These are phyloP conservation scores for Pachyramphus minor DNA, from an alignment of 2,113 vertebrate species.

Conservation along the genomic window DNA sequence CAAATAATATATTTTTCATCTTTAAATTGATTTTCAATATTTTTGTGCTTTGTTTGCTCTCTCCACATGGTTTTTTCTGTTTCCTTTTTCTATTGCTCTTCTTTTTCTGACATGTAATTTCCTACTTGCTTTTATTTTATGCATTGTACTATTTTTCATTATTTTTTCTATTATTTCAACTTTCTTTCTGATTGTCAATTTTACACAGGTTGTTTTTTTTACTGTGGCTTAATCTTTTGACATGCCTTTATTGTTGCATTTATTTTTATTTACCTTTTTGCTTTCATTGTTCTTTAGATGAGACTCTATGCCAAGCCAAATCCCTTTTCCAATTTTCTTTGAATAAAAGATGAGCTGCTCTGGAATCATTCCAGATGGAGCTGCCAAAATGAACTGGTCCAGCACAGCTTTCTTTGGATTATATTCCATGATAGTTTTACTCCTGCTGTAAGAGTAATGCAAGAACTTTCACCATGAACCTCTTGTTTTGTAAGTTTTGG, in stretches of 20 bases:
- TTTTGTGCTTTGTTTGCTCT: constrained; percentile 40
- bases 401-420: constrained; percentile 27
- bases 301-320: constrained; percentile 58
- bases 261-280: constrained; percentile 63
- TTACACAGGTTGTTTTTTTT: neutral
- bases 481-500: neutral
- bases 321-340: constrained; percentile 57
- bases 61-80: neutral
- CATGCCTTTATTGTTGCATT: constrained; percentile 55
- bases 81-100: neutral
- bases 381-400: constrained; percentile 43
- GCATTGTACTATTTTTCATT: neutral
- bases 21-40: constrained; percentile 47
- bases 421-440: neutral
- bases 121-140: constrained; percentile 3
- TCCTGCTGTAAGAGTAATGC: neutral
- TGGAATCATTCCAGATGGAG: constrained; percentile 51
- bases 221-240: constrained; percentile 17
- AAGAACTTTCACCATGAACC: neutral
- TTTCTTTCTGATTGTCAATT: constrained; percentile 45
- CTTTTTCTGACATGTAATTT: constrained; percentile 36
- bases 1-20: constrained; percentile 9
- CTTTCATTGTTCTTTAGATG: constrained; percentile 38
- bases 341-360: constrained; percentile 64
- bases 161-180: constrained; percentile 50